Evolutionary conservation across 2,113 vertebrate species (phyloP).

Genomic region (Ancistrus triradiatus): DNA sequence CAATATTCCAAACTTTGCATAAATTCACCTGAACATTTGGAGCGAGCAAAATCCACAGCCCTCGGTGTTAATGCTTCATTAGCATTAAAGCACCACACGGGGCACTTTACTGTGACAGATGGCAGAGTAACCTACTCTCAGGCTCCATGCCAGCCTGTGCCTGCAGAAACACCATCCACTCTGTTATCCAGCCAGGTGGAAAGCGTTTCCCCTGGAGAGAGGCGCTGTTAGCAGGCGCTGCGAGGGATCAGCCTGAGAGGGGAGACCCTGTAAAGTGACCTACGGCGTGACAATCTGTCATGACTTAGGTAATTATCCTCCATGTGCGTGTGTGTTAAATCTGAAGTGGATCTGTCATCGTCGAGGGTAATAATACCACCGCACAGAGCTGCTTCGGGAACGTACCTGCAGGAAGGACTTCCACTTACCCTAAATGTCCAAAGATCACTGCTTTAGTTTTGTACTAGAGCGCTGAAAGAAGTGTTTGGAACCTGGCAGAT

Average conservation of each 20-base stretch:
- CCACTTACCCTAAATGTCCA: no score
- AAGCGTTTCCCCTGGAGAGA: conserved; percentile 87
- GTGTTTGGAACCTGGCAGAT: no score
- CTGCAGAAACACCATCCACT: conserved; percentile 72
- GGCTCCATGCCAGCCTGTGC: conserved; percentile 80
- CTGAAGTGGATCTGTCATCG: conserved; percentile 26
- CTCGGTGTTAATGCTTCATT: conserved; percentile 35
- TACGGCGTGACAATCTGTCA: conserved; percentile 51
- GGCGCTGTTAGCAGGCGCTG: conserved; percentile 79
- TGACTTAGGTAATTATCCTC: conserved; percentile 47
- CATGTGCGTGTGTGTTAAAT: conserved; percentile 18
- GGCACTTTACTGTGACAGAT: conserved; percentile 75
- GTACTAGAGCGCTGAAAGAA: no score
- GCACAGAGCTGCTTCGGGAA: not conserved
- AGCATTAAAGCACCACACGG: conserved; percentile 41
- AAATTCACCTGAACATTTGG: no score
- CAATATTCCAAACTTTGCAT: no score
- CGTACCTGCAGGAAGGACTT: not conserved
- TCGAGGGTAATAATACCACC: conserved; percentile 16
- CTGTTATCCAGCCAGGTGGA: conserved; percentile 87
- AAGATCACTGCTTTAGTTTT: no score
- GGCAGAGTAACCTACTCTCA: conserved; percentile 85
- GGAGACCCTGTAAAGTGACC: conserved; percentile 43
- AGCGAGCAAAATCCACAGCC: no score
- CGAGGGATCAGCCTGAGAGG: conserved; percentile 43